Base-by-base conservation (phyloP, 2,797 vertebrate genomes). In the Lates japonicus region DNA sequence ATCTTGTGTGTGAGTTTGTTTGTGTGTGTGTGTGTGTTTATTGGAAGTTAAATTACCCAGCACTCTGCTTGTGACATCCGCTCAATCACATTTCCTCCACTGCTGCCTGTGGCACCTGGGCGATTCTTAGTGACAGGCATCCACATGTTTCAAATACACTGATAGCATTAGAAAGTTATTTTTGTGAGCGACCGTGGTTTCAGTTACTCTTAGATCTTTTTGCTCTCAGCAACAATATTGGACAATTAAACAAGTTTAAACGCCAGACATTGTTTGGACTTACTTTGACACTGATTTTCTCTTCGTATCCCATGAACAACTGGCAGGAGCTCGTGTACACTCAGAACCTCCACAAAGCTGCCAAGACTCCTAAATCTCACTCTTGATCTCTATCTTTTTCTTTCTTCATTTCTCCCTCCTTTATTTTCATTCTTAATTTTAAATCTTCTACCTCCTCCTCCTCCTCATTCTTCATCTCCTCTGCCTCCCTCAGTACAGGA, bases 401-500 rank as follows among this genome's bases (percentile, higher is more conserved):
- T 64, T 44, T 70, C 59, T 65, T 44, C 31, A 22, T 76, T 58
- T 83, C 68, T 57, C 33, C 37, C 29, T 79, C 33, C 65, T 83
- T 84, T 52, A 59, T 62, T 81, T 31, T 86, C 55, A 60, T 85
- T 81, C 64, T 84, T 69, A 66, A 57, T 76, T 86, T 75, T 74
- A 83, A 84, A 78, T 86, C 83, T 85, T 82, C 76, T 68, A 85
- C 76, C 79, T 87, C 46, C 46, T 49, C 19, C 52, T 78, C 85
- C 80, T 84, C 78, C 48, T 80, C 84, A 88, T 88, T 90, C 83
- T 86, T 84, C 82, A 80, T 78, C 78, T 90, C 74, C 64, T 86
- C 81, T 83, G 65, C 89, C 73, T 87, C 70, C 52, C 59, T 87
- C 62, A 74, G 76, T 54, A 16, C 61, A 85, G 71, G 84, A 65